Base-by-base conservation (phyloP, 2,888 invertebrate species). In the Brassicogethes aeneus region DNA sequence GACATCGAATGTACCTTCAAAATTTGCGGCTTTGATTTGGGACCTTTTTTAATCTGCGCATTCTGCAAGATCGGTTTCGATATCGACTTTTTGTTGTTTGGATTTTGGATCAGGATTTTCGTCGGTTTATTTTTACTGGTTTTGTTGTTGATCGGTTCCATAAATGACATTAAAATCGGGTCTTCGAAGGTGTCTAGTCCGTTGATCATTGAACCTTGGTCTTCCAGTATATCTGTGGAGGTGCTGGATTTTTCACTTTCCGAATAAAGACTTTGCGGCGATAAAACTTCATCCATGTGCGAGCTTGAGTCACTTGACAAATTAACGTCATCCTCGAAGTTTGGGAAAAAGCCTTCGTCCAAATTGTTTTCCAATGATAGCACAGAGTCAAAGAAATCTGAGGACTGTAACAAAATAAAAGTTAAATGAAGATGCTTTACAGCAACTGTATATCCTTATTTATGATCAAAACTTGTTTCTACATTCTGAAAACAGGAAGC, bases 191-290 rank as follows among this genome's bases (percentile, higher is more conserved):
- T 47, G 32, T 58, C 56, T 33, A 55, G 48, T 42, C 42, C 52
- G 31, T 50, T 49, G 35, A 56, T 38, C 23, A 54, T 44, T 5
- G 54, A 52, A 33, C 51, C 43, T 14, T 57, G 49, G 42, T 57
- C 57, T 46, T 59, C 59, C 32, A 49, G 44, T 42, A 49, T 55
- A 41, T 56, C 57, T 34, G 48, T 44, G 37, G 50, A 55, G 54
- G 76, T 79, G 49, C 79, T 81, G 23, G 80, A 81, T 13, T 82
- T 68, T 37, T 83, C 85, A 55, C 82, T 83, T 61, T 85, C 85
- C 1, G 84, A 84, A 43, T 77, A 71, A 40, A 60, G 63, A 47
- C 69, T 67, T 42, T 57, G 54, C 2, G 64, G 66, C 14, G 66
- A 65, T 33, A 59, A 51, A 13, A 60, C 53, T 33, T 61, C 65